A percentile compares a stretch with the other conserved stretches of the same genome.
Conservation (phyloP, 2,888 invertebrate species). For the Aelia acuminata region DNA sequence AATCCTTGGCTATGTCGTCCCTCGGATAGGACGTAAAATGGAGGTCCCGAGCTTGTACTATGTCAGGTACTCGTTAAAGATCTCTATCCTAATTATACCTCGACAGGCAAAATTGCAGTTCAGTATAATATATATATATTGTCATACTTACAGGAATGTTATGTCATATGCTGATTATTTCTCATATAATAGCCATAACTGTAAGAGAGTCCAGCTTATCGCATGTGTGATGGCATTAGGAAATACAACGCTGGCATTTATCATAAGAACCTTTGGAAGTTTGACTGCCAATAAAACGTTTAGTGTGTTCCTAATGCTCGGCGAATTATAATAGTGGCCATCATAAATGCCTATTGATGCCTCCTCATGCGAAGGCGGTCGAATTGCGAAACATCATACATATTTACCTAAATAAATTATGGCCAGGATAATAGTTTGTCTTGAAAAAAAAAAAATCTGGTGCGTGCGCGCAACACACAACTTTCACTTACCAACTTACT, state of each 20-base stretch:
- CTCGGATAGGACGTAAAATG: too few species aligned
- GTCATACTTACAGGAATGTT: not conserved
- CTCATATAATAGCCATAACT: not conserved
- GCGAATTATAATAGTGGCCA: not conserved
- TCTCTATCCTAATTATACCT: too few species aligned
- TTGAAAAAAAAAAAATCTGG: too few species aligned
- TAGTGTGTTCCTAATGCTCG: not conserved
- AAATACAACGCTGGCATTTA: not conserved
- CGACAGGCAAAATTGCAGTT: too few species aligned
- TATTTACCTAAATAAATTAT: not conserved
- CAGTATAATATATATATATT: not conserved
- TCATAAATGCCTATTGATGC: not conserved
- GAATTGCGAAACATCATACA: not conserved
- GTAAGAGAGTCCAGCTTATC: not conserved
- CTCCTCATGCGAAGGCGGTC: not conserved
- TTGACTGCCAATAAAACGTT: slow-evolving; percentile 5
- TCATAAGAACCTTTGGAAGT: not conserved
- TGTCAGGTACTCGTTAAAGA: too few species aligned
- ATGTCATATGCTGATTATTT: not conserved
- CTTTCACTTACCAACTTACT: too few species aligned
- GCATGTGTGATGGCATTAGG: not conserved
- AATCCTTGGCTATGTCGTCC: too few species aligned
- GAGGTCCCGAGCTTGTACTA: too few species aligned
- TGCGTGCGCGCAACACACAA: too few species aligned
- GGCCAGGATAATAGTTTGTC: not conserved